Evolutionary conservation across 2,888 invertebrate genomes (phyloP), one percentile per base, ranked within the genome.

Genomic region (Hydraecia micacea): DNA sequence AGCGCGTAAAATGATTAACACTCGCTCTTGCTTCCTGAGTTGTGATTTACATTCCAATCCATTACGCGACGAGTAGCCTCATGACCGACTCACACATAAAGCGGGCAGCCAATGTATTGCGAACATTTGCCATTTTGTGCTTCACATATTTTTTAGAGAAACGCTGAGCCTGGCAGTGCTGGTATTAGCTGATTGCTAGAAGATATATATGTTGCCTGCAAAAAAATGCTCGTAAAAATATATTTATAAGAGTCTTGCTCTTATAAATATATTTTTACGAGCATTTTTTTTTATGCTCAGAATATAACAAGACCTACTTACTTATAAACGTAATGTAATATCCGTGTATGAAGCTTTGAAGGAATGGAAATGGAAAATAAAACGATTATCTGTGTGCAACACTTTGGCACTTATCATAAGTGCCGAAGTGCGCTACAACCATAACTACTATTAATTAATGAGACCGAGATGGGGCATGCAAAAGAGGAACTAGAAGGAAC

Each of bases 31-130:
- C 25, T 67, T 25, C 18, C 21, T 11, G 62, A 49, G 46, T 78
- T 36, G 39, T 72, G 58, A 75, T 83, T 80, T 72, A 74, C 28
- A 81, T 83, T 80, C 58, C 78, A 71, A 81, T 76, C 77, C 79
- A 84, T 86, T 86, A 81, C 75, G 49, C 76, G 55, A 55, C 70
- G 60, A 73, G 72, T 72, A 55, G 58, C 69, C 60, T 66, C 66
- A n/a, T 39, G 73, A 58, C 42, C 62, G n/a, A 36, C 32, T 52
- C 68, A 32, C 39, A 71, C 67, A 76, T 74, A 52, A 74, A 66
- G 49, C 42, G 36, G n/a, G 1, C 49, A 18, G 60, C 52, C 80
- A 67, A 79, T 79, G 55, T 72, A 62, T 71, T 52, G 32, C 52
- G n/a, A 36, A 79, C 62, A 60, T 68, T 49, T 55, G 42, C 73